A percentile compares a stretch with the other conserved stretches of the same genome.
Evolutionary conservation across 2,888 invertebrate species (phyloP).

Genomic region (Melinaea menophilus): DNA sequence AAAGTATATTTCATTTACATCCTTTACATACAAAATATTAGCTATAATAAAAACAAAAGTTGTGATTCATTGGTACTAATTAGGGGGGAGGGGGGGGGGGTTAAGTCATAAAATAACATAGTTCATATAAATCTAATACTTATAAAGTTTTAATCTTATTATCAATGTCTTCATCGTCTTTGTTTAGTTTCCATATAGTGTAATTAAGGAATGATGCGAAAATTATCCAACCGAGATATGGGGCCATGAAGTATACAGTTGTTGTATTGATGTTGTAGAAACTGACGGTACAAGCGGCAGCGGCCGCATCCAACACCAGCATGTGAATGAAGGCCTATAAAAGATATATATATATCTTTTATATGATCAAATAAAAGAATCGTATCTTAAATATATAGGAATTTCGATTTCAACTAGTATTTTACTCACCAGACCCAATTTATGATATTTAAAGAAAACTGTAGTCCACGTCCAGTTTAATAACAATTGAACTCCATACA

Average conservation of each 20-base stretch:
- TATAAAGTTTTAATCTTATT: background rate
- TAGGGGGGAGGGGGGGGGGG: too few species aligned
- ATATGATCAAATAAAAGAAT: too few species aligned
- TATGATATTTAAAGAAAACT: slow-evolving; percentile 84
- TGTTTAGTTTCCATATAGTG: slow-evolving; percentile 73
- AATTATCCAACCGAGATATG: slow-evolving; percentile 86
- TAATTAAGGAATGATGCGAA: slow-evolving; percentile 84
- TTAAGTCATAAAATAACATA: too few species aligned
- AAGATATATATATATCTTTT: too few species aligned
- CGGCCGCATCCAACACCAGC: slow-evolving; percentile 75
- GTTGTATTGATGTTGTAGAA: slow-evolving; percentile 81
- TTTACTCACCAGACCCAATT: slow-evolving; percentile 48
- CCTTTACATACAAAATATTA: background rate
- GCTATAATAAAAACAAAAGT: too few species aligned
- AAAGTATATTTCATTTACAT: background rate
- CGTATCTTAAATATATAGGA: too few species aligned
- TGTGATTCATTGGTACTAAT: too few species aligned
- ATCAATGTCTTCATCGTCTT: slow-evolving; percentile 11
- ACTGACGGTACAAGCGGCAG: slow-evolving; percentile 75
- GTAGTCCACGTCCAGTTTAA: slow-evolving; percentile 93
- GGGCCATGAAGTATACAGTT: slow-evolving; percentile 83
- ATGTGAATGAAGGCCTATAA: slow-evolving; percentile 80
- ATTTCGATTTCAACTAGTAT: background rate
- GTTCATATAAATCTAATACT: background rate
- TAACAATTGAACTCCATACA: slow-evolving; percentile 86